phyloP scores from a whole-genome alignment of 2,113 vertebrate species.

The Entelurus aequoreus region DNA sequence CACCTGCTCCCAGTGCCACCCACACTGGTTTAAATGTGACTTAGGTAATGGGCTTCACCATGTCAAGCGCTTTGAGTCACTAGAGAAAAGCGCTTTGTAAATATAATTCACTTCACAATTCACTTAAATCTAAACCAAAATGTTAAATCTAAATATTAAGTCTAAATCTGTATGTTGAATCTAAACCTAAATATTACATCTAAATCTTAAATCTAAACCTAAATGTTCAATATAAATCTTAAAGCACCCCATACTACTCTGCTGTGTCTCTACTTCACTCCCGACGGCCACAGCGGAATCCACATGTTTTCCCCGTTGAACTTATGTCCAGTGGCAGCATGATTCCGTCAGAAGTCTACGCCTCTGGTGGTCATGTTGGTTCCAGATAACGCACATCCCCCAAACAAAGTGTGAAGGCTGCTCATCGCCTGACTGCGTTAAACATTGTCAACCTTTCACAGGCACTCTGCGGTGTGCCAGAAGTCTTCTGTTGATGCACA shows the following conservation, averaged over 20 bases:
- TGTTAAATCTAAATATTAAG: too few relatives aligned
- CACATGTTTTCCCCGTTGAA: constrained; percentile 5
- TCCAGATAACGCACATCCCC: constrained; percentile 19
- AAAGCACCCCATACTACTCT: neutral
- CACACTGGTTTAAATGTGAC: too few relatives aligned
- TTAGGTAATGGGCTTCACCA: too few relatives aligned
- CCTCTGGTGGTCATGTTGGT: constrained; percentile 17
- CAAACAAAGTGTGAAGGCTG: constrained; percentile 31
- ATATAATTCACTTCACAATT: too few relatives aligned
- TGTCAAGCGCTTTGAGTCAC: too few relatives aligned
- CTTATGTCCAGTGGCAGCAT: neutral
- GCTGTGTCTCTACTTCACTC: constrained; percentile 21
- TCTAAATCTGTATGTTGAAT: too few relatives aligned
- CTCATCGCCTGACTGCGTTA: constrained; percentile 22
- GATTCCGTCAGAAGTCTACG: constrained; percentile 9
- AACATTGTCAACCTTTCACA: constrained; percentile 31
- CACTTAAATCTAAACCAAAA: too few relatives aligned
- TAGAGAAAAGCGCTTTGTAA: too few relatives aligned
- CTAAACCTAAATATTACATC: too few relatives aligned
- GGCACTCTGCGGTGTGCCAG: constrained; percentile 29
- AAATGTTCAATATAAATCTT: too few relatives aligned
- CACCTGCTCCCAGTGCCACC: too few relatives aligned
- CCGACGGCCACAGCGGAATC: constrained; percentile 25
- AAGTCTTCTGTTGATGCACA: constrained; percentile 19
- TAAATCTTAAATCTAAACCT: too few relatives aligned